phyloP scores from a whole-genome alignment of 2,113 vertebrate species.

The Sylvia atricapilla region DNA sequence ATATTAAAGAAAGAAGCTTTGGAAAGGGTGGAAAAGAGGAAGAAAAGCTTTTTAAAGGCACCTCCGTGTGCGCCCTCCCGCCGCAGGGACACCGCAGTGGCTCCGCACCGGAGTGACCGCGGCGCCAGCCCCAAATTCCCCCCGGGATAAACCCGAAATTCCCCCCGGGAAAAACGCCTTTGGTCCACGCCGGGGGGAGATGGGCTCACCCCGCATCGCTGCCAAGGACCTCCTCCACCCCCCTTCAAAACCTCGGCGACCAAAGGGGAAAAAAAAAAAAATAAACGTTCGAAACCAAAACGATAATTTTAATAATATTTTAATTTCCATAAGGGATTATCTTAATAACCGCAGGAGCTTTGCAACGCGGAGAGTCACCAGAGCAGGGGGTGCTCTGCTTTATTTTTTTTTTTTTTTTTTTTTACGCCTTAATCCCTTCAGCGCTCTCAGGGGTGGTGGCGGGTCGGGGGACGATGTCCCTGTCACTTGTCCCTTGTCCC shows the following conservation, averaged over 20 bases:
- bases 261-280: neutral
- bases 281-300: neutral
- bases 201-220: neutral
- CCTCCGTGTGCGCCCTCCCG: neutral
- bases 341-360: neutral
- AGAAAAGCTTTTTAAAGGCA: neutral
- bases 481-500: neutral
- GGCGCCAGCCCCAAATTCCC: neutral
- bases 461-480: neutral
- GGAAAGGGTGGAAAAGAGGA: neutral
- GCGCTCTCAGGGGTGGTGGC: neutral
- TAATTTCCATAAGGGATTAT: fast-evolving
- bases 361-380: neutral
- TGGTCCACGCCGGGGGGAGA: neutral
- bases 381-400: neutral
- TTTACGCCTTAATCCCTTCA: neutral
- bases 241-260: neutral
- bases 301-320: neutral
- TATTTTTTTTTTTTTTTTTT: too few relatives aligned
- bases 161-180: neutral
- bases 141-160: neutral
- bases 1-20: neutral
- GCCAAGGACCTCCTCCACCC: too few relatives aligned
- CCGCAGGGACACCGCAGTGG: neutral
- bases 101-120: neutral